Conservation (phyloP, 2,113 vertebrate genomes). For the Myiopsitta monachus region DNA sequence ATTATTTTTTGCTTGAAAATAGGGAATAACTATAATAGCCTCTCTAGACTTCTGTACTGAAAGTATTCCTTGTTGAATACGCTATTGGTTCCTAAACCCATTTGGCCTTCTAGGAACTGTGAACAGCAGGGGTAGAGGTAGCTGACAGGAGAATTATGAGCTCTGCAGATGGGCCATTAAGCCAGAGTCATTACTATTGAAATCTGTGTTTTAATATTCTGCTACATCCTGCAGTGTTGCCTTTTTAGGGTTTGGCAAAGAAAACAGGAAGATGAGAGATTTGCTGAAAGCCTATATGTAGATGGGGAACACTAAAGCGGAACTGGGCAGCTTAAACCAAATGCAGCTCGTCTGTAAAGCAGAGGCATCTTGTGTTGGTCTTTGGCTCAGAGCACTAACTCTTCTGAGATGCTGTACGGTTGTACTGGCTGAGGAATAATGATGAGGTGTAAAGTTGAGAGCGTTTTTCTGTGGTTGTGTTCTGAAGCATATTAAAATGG, state of each 20-base stretch:
- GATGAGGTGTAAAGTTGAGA: not conserved
- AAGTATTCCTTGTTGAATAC: constrained; percentile 21
- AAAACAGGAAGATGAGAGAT: not conserved
- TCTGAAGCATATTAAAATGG: not conserved
- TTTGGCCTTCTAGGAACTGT: not conserved
- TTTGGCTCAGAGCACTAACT: not conserved
- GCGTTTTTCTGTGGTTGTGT: not conserved
- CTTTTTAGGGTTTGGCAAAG: not conserved
- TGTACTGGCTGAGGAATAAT: not conserved
- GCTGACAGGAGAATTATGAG: not conserved
- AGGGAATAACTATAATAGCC: not conserved
- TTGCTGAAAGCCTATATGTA: not conserved
- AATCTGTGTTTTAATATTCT: not conserved
- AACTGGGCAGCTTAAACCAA: not conserved
- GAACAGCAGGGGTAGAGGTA: not conserved
- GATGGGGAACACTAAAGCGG: not conserved
- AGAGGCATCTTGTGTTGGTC: not conserved
- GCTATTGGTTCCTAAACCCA: not conserved
- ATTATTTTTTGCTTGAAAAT: not conserved
- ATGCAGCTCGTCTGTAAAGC: not conserved
- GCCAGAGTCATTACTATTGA: not conserved
- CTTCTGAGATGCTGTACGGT: not conserved
- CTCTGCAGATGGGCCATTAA: not conserved
- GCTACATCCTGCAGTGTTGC: not conserved
- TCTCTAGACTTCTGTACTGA: not conserved